These are phyloP conservation scores for Neotragus pygmaeus DNA, from an alignment of 2,113 vertebrate species.

Conservation along the genomic window DNA sequence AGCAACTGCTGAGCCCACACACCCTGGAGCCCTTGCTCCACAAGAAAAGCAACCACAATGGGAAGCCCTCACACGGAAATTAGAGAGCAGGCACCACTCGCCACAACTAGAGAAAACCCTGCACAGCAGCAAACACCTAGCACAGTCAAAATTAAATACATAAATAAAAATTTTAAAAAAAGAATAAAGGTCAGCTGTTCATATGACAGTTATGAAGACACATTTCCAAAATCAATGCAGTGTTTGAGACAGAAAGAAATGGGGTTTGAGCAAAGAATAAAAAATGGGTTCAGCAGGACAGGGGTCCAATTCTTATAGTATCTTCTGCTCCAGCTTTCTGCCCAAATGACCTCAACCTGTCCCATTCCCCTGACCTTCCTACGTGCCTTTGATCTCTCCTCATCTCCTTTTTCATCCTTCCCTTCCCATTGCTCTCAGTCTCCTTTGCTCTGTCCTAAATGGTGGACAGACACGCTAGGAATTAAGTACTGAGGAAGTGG, in stretches of 20 bases:
- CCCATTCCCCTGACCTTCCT: background rate
- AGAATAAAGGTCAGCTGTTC: background rate
- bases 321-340: background rate
- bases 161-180: background rate
- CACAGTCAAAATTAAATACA: background rate
- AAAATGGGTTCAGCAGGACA: background rate
- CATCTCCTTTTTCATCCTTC: background rate
- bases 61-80: background rate
- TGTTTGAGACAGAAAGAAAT: background rate
- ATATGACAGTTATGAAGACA: background rate
- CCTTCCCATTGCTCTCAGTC: background rate
- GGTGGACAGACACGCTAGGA: background rate
- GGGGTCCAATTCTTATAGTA: background rate
- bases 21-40: background rate
- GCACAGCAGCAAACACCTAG: background rate
- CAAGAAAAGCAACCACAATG: background rate
- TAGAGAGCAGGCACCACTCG: background rate
- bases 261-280: background rate
- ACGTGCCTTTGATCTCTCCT: background rate
- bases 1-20: background rate
- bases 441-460: background rate
- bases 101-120: background rate
- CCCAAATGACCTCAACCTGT: too few relatives aligned
- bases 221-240: background rate
- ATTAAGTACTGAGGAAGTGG: background rate